Evolutionary conservation across 2,113 vertebrate genomes (phyloP), one percentile per base, ranked within the genome.

Genomic region (Nyctereutes procyonoides): DNA sequence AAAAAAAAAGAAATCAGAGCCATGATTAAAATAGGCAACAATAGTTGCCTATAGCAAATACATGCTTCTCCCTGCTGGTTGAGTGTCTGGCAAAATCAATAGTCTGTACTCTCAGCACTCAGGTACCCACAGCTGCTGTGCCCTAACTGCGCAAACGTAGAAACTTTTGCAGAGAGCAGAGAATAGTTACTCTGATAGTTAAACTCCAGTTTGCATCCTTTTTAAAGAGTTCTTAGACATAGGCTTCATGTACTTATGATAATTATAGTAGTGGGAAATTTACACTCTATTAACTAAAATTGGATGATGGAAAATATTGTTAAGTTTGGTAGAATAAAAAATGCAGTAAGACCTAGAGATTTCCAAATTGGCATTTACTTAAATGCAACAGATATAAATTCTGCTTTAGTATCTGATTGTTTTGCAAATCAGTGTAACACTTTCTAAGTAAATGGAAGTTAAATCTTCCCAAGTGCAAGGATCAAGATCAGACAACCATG

Each of bases 361-460:
- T 87, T 83, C 63, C 38, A 92, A 2, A 48, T 65, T 95, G 13
- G 6, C 32, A 95, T 71, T 89, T 93, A 85, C 85, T 97, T 95
- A 91, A 93, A 65, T 83, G 28, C 88, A 89, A 89, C 3, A 90
- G 69, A 83, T 38, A 76, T 28, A 90, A 96, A 93, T 96, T 86
- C 35, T 83, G 65, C 43, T 93, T 51, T 90, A 55, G 48, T 58
- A 82, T 81, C 77, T 96, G 83, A 93, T 92, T 90, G 60, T 93
- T 90, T 85, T 82, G 11, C 89, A 84, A 97, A 32, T 76, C 62
- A 38, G 51, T 77, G 11, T 90, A 81, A 90, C 24, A 84, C 60
- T 96, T 97, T 88, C 84, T 76, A 89, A 89, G 86, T 74, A 95
- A 97, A 96, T 95, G 16, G 3, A 65, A 74, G n/a, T 87, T 98